Conservation (phyloP, 2,113 vertebrate species). For the Neolamprologus variostigma region DNA sequence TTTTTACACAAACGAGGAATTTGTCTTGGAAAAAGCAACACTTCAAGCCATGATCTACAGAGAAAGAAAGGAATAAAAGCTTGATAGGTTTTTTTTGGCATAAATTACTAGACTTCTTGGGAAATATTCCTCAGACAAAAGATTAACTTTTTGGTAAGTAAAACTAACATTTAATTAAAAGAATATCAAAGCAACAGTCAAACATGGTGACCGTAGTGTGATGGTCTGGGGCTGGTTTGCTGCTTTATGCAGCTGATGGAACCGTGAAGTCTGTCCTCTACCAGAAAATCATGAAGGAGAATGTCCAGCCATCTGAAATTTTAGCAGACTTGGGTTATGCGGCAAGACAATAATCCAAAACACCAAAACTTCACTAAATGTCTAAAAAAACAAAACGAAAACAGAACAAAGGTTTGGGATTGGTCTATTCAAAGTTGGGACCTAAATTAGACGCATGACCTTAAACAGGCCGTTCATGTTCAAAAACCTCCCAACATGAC, state of each 20-base stretch:
- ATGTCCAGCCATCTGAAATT: neutral
- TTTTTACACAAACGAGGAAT: neutral
- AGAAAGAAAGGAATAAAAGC: accelerated
- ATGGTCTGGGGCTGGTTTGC: neutral
- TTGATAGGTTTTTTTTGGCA: neutral
- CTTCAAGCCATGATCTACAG: neutral
- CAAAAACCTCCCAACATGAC: neutral
- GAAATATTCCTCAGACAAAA: neutral
- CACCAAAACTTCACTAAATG: neutral
- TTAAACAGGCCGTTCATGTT: neutral
- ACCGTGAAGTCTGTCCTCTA: neutral
- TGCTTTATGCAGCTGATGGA: neutral
- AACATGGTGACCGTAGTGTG: neutral
- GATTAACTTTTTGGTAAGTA: neutral
- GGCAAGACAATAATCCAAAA: neutral
- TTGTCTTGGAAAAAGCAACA: neutral
- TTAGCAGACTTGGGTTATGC: neutral
- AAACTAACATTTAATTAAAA: neutral
- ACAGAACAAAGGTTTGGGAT: neutral
- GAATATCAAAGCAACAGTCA: neutral
- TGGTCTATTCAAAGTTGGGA: neutral
- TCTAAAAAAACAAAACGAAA: accelerated
- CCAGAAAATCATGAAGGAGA: neutral
- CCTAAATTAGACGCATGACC: neutral
- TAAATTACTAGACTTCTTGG: neutral